phyloP scores from a whole-genome alignment of 64 coral and sea anemone genomes.

The Trachythela sp. region DNA sequence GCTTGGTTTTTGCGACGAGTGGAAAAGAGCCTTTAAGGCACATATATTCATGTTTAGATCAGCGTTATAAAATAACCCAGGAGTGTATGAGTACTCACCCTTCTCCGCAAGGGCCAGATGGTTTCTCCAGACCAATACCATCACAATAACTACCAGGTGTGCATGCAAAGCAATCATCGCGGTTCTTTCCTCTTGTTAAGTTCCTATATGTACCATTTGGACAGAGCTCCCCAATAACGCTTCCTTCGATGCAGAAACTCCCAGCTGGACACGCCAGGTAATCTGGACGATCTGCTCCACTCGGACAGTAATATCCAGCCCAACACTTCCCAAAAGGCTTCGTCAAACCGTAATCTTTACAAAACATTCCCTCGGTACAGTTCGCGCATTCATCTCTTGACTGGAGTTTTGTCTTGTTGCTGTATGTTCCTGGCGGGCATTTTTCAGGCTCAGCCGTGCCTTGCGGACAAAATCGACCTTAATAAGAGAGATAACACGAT shows the following conservation, averaged over 20 bases:
- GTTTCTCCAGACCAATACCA: constrained; percentile 55
- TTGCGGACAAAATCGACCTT: constrained; percentile 61
- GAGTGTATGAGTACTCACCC: constrained; percentile 52
- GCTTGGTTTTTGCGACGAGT: too few species aligned
- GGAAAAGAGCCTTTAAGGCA: too few species aligned
- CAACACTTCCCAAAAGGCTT: constrained; percentile 55
- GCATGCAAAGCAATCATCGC: constrained; percentile 72
- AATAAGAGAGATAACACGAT: not conserved
- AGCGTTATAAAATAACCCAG: too few species aligned
- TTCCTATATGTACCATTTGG: constrained; percentile 78
- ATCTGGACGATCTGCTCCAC: constrained; percentile 58
- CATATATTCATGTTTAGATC: too few species aligned
- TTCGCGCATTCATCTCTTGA: constrained; percentile 74
- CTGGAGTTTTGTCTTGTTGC: constrained; percentile 60
- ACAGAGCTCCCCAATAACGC: constrained; percentile 51
- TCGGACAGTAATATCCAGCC: constrained; percentile 78
- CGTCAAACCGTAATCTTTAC: constrained; percentile 66
- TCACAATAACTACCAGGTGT: constrained; percentile 90
- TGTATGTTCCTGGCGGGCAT: constrained; percentile 88
- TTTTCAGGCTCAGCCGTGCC: constrained; percentile 78
- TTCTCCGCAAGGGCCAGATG: constrained; percentile 81
- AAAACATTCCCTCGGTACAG: constrained; percentile 79
- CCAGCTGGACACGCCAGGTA: constrained; percentile 79
- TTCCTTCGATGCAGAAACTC: constrained; percentile 62
- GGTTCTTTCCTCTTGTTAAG: constrained; percentile 54